These are phyloP conservation scores for Mormyrus proboscirostris DNA, from an alignment of 2,797 vertebrate species.

Conservation along the genomic window DNA sequence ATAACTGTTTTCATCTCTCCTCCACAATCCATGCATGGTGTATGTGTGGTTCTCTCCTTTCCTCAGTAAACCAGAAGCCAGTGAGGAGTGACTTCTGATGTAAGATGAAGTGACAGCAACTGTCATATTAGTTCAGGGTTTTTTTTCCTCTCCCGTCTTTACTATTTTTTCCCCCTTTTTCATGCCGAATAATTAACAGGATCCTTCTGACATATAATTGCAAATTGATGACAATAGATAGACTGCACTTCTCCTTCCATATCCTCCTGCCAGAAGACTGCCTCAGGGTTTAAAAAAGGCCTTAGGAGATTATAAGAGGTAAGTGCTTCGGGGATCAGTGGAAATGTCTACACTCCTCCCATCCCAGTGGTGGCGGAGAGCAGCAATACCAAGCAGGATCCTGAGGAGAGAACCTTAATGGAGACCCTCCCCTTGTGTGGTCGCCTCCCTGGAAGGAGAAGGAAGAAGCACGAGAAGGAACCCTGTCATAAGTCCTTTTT, in stretches of 20 bases:
- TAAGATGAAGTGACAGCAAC: neutral
- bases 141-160: neutral
- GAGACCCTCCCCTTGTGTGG: neutral
- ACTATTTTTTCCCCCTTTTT: neutral
- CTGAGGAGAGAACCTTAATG: neutral
- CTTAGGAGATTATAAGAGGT: neutral
- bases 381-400: neutral
- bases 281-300: neutral
- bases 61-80: neutral
- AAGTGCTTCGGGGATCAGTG: neutral
- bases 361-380: neutral
- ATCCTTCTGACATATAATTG: slow-evolving; percentile 1
- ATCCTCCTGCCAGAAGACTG: neutral
- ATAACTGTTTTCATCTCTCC: neutral
- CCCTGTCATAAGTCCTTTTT: neutral
- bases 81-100: neutral
- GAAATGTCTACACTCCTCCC: neutral
- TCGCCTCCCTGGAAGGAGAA: neutral
- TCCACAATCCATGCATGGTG: neutral
- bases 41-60: neutral
- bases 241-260: neutral
- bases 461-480: neutral
- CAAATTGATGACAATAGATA: neutral
- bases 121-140: neutral
- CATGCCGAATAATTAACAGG: neutral